A percentile compares a stretch with the other conserved stretches of the same genome.
Conservation (phyloP, 2,888 invertebrate species). For the Ichneumoninae sp. region DNA sequence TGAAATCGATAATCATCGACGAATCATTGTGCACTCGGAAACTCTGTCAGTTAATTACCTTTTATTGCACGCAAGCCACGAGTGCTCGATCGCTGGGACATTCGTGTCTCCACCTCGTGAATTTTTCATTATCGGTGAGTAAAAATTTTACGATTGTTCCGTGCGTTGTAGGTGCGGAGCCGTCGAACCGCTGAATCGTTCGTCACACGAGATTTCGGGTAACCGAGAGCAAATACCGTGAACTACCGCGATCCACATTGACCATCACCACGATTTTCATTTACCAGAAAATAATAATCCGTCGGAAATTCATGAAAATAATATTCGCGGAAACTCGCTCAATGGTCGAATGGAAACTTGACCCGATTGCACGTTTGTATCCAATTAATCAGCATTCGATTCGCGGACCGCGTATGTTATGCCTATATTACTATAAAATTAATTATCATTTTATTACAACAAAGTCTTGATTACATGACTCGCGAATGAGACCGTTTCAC, state of each 20-base stretch:
- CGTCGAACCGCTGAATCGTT: not conserved
- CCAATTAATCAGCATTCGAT: not conserved
- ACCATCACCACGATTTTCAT: not conserved
- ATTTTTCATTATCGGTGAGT: not conserved
- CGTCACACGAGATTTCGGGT: not conserved
- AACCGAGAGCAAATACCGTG: not conserved
- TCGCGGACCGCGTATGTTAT: not conserved
- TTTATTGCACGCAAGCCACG: not conserved
- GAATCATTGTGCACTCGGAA: not conserved
- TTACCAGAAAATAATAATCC: conserved; percentile 1
- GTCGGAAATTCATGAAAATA: conserved; percentile 4
- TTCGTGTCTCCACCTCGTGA: conserved; percentile 8
- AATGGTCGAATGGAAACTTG: not conserved
- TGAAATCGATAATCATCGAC: not conserved
- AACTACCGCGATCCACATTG: not conserved
- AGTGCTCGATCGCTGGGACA: conserved; percentile 1
- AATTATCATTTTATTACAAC: not conserved
- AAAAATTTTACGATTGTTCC: not conserved
- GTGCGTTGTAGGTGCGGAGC: not conserved
- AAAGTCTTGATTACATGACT: not conserved
- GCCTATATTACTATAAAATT: not conserved
- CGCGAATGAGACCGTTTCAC: no score
- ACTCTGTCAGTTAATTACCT: not conserved
- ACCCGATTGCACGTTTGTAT: conserved; percentile 16
- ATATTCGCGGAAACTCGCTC: not conserved